Percentiles rank a stretch among this genome's conserved stretches.
These are phyloP conservation scores for Drosophila fulvimacula DNA, from an alignment of 2,888 invertebrate species.

Conservation along the genomic window DNA sequence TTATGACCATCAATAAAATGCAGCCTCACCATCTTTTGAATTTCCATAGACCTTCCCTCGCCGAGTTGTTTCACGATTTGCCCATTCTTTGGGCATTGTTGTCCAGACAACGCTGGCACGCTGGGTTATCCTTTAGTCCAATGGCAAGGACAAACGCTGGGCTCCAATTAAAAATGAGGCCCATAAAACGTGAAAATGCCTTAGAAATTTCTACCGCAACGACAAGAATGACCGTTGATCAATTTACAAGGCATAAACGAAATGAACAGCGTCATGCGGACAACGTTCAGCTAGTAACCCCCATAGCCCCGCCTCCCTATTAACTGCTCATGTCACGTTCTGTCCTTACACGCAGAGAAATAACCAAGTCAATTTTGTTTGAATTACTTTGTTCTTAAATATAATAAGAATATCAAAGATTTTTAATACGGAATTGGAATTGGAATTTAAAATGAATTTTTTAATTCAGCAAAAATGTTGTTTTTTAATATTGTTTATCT, in stretches of 20 bases:
- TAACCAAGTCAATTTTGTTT: neutral
- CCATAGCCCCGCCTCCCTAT: neutral
- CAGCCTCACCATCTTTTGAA: constrained; percentile 32
- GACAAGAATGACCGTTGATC: constrained; percentile 57
- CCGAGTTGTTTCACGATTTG: constrained; percentile 10
- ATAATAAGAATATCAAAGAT: neutral
- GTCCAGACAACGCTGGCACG: constrained; percentile 28
- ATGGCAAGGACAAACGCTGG: constrained; percentile 28
- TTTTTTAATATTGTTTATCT: neutral
- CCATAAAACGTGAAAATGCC: constrained; percentile 65
- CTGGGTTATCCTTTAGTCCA: constrained; percentile 48
- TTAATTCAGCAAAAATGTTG: neutral
- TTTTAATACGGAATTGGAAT: neutral
- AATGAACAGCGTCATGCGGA: constrained; percentile 67
- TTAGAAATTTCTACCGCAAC: constrained; percentile 18
- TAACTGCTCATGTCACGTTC: constrained; percentile 58
- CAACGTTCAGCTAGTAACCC: constrained; percentile 38
- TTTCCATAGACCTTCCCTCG: neutral
- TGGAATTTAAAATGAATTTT: neutral
- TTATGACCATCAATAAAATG: constrained; percentile 59
- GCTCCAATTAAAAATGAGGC: constrained; percentile 64
- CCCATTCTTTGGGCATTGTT: constrained; percentile 30
- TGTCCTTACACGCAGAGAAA: constrained; percentile 7
- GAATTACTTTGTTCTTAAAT: fast-evolving
- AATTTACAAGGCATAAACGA: constrained; percentile 67